phyloP scores from a whole-genome alignment of 2,113 vertebrate species.

The Mormyrus lacerda region DNA sequence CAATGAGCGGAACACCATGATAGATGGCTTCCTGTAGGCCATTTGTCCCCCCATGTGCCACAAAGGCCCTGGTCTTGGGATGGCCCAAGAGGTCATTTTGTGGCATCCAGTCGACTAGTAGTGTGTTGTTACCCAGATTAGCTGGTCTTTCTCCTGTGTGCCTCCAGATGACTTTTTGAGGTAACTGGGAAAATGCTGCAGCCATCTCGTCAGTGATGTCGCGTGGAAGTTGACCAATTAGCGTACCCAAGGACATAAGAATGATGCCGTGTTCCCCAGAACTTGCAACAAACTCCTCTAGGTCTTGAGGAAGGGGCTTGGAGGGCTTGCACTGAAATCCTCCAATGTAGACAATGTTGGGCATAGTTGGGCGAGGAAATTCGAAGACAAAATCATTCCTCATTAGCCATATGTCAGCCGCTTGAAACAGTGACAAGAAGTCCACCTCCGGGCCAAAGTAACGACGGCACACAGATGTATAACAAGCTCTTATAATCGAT shows the following conservation, averaged over 20 bases:
- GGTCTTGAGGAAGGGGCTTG: conserved; percentile 21
- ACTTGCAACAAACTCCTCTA: conserved; percentile 29
- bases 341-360: conserved; percentile 34
- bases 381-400: conserved; percentile 29
- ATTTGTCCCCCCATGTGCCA: conserved; percentile 14
- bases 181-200: conserved; percentile 14
- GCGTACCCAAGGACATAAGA: conserved; percentile 30
- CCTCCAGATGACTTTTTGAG: conserved; percentile 34
- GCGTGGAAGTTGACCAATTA: conserved; percentile 19
- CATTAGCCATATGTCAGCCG: conserved; percentile 25
- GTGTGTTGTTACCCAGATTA: conserved; percentile 20
- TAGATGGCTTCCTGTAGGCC: conserved; percentile 23
- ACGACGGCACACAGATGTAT: conserved; percentile 20
- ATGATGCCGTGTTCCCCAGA: conserved; percentile 32
- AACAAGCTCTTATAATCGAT: conserved; percentile 5
- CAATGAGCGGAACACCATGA: conserved; percentile 26
- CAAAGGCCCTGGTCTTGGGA: conserved; percentile 21
- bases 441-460: conserved; percentile 27
- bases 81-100: conserved; percentile 32
- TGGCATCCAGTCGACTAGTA: conserved; percentile 18
- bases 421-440: conserved; percentile 11
- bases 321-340: conserved; percentile 35
- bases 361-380: conserved; percentile 37
- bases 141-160: conserved; percentile 4
- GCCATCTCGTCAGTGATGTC: conserved; percentile 22